These are phyloP conservation scores for Xestia c-nigrum DNA, from an alignment of 2,888 invertebrate species.

Conservation along the genomic window DNA sequence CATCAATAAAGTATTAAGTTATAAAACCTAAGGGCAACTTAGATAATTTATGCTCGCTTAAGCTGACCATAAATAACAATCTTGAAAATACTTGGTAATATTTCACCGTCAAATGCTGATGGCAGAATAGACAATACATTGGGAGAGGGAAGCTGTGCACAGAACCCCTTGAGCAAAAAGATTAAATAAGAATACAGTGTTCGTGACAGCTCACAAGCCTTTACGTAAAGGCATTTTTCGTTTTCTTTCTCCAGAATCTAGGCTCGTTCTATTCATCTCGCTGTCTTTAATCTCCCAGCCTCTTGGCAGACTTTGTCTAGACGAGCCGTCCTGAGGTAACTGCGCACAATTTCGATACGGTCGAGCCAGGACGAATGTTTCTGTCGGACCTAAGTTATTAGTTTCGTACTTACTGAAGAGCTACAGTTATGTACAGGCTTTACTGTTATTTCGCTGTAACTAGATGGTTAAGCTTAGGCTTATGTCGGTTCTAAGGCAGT, in stretches of 20 bases:
- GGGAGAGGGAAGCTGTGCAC: conserved; percentile 75
- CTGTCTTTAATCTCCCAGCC: conserved; percentile 87
- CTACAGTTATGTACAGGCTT: conserved; percentile 58
- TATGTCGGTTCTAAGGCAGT: conserved; percentile 26
- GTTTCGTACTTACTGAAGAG: conserved; percentile 60
- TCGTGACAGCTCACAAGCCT: conserved; percentile 88
- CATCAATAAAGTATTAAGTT: conserved; percentile 54
- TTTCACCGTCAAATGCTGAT: conserved; percentile 33
- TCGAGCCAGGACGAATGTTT: conserved; percentile 68
- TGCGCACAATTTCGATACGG: conserved; percentile 78
- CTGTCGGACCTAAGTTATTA: conserved; percentile 67
- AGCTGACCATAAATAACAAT: conserved; percentile 37
- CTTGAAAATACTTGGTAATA: conserved; percentile 30
- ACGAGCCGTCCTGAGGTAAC: conserved; percentile 73
- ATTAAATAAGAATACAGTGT: conserved; percentile 87
- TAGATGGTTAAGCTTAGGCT: conserved; percentile 39
- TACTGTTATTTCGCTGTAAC: conserved; percentile 62
- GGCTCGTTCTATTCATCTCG: conserved; percentile 85
- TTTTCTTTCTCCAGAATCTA: conserved; percentile 83
- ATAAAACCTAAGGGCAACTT: conserved; percentile 39
- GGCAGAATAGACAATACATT: conserved; percentile 66
- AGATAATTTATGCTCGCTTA: conserved; percentile 28
- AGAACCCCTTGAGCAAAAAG: conserved; percentile 82
- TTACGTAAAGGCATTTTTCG: conserved; percentile 86
- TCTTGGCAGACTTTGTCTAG: conserved; percentile 85